phyloP scores from a whole-genome alignment of 1,140 invertebrate genomes.

The Pseudomyrmex flavicornis region DNA sequence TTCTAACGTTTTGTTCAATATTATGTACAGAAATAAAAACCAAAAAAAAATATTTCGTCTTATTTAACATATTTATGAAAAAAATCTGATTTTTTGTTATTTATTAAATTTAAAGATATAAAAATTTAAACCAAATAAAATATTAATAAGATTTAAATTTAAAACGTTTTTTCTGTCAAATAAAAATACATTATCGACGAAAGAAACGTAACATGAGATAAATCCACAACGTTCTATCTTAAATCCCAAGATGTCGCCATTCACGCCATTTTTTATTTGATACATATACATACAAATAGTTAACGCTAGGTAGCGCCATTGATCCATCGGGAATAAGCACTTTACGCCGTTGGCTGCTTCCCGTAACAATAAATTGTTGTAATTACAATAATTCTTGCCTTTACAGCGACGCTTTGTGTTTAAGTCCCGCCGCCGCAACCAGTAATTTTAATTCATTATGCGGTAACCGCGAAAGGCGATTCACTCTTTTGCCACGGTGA shows the following conservation, averaged over 20 bases:
- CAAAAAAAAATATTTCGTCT: too few species aligned
- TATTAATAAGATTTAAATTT: too few species aligned
- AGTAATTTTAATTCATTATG: constrained; percentile 80
- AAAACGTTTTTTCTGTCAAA: neutral
- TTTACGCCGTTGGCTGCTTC: neutral
- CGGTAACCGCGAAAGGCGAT: constrained; percentile 56
- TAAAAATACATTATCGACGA: constrained; percentile 18
- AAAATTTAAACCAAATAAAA: too few species aligned
- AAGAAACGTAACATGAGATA: neutral
- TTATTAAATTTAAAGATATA: too few species aligned
- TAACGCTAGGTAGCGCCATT: constrained; percentile 59
- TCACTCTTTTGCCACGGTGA: constrained; percentile 67
- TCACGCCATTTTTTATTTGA: neutral
- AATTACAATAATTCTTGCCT: constrained; percentile 81
- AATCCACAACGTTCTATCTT: neutral
- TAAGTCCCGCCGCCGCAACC: constrained; percentile 65
- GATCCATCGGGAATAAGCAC: neutral
- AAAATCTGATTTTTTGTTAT: too few species aligned
- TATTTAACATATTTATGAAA: too few species aligned
- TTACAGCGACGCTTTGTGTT: constrained; percentile 76
- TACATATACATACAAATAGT: neutral
- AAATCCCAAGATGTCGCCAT: constrained; percentile 50
- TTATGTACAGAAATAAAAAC: too few species aligned
- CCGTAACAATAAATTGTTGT: constrained; percentile 80
- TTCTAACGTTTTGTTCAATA: too few species aligned